A percentile compares a stretch with the other conserved stretches of the same genome.
Evolutionary conservation across 2,113 vertebrate genomes (phyloP).

Genomic region (Oenanthe oenanthe): DNA sequence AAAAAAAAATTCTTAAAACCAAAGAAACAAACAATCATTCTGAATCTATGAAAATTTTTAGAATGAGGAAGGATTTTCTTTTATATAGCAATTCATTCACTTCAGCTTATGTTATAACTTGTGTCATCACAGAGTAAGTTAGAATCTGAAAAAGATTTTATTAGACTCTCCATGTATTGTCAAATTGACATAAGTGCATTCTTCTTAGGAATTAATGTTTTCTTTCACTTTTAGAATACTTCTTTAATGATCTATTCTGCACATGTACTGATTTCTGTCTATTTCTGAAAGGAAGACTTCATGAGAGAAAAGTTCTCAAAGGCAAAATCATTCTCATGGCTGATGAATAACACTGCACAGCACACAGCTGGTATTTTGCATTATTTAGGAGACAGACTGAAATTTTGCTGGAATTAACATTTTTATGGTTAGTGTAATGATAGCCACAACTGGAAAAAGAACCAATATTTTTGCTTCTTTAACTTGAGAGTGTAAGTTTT

Average conservation of each 20-base stretch:
- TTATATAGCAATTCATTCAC: background rate
- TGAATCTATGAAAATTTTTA: background rate
- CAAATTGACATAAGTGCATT: background rate
- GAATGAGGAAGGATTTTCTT: background rate
- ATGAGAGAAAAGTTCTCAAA: slow-evolving; percentile 23
- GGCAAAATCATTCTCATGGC: background rate
- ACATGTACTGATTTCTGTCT: background rate
- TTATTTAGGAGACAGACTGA: slow-evolving; percentile 1
- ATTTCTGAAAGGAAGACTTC: background rate
- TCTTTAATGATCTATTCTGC: background rate
- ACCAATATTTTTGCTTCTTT: background rate
- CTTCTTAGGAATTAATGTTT: background rate
- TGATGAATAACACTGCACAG: slow-evolving; percentile 4
- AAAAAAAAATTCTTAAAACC: background rate
- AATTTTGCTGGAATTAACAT: background rate
- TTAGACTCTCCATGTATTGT: background rate
- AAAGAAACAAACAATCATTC: background rate
- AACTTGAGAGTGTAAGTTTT: background rate
- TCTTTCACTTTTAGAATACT: background rate
- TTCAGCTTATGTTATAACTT: background rate
- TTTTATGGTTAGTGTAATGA: background rate
- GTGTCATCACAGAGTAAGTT: background rate
- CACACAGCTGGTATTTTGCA: slow-evolving; percentile 32
- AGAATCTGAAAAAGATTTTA: background rate
- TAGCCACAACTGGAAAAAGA: background rate